Percentiles rank a stretch among this genome's conserved stretches.
phyloP scores from a whole-genome alignment of 1,140 invertebrate genomes.

The Neodiprion pinetum region DNA sequence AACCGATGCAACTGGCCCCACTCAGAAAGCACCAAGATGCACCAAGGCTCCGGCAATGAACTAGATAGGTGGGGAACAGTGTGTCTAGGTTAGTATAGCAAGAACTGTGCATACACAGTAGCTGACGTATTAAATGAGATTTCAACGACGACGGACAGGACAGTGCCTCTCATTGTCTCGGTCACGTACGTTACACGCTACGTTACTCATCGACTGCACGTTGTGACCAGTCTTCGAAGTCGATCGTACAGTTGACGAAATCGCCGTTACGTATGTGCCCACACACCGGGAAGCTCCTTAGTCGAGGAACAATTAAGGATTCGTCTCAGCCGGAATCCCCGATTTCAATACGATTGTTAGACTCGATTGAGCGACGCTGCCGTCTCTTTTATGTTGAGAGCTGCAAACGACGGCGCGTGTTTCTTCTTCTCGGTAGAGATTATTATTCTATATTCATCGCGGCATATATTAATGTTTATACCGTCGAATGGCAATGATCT shows the following conservation, averaged over 20 bases:
- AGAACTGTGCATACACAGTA: constrained; percentile 41
- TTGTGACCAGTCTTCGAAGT: too few relatives aligned
- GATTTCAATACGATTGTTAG: too few relatives aligned
- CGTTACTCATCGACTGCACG: too few relatives aligned
- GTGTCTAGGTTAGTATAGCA: constrained; percentile 53
- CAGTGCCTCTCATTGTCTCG: constrained; percentile 34
- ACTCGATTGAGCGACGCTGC: not conserved
- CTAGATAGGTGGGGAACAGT: constrained; percentile 44
- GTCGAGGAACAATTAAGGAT: too few relatives aligned
- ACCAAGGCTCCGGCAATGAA: constrained; percentile 48
- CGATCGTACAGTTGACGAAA: too few relatives aligned
- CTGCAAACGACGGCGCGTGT: constrained; percentile 22
- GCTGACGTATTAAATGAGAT: constrained; percentile 42
- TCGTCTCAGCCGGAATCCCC: too few relatives aligned
- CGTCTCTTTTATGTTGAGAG: constrained; percentile 25
- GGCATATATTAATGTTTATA: constrained; percentile 46
- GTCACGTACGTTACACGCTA: too few relatives aligned
- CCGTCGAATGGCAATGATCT: constrained; percentile 48
- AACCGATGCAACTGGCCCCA: not conserved
- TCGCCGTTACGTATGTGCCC: too few relatives aligned
- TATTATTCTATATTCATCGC: constrained; percentile 40
- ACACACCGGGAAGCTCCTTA: too few relatives aligned
- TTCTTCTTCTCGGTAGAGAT: constrained; percentile 2
- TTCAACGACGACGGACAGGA: constrained; percentile 29
- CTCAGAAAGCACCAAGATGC: constrained; percentile 7